Evolutionary conservation across 2,113 vertebrate genomes (phyloP).

Genomic region (Hippocampus guttulatus): DNA sequence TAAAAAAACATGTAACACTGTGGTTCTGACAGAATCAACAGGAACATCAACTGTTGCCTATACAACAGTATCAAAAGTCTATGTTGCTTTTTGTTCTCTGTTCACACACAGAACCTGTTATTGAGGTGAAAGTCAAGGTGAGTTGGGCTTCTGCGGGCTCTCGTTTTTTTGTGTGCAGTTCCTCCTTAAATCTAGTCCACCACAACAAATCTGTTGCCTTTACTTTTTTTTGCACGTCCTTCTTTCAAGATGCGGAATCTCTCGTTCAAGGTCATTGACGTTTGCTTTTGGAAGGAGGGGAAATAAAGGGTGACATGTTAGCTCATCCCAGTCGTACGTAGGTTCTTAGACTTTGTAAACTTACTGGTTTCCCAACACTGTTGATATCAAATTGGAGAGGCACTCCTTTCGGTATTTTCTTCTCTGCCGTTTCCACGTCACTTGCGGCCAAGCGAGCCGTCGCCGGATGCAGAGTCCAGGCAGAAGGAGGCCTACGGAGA

Average conservation of each 20-base stretch:
- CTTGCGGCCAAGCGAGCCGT: conserved; percentile 67
- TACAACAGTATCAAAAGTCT: no score
- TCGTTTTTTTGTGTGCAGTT: background rate
- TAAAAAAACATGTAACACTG: no score
- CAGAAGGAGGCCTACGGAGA: conserved; percentile 77
- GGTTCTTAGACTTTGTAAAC: background rate
- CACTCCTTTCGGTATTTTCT: conserved; percentile 91
- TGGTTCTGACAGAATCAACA: no score
- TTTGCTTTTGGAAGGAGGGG: conserved; percentile 65
- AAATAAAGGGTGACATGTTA: background rate
- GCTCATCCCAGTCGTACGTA: background rate
- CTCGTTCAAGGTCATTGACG: conserved; percentile 90
- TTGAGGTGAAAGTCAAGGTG: no score
- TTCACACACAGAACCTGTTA: background rate
- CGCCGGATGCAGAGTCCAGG: conserved; percentile 80
- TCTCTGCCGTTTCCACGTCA: conserved; percentile 77
- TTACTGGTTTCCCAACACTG: conserved; percentile 92
- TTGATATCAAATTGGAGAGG: conserved; percentile 94
- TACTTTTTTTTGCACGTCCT: conserved; percentile 72
- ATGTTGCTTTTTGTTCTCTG: background rate
- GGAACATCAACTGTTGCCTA: no score
- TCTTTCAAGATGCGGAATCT: conserved; percentile 94
- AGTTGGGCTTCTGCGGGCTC: no score
- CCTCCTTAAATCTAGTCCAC: conserved; percentile 78
- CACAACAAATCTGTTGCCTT: conserved; percentile 89